phyloP scores from a whole-genome alignment of 2,113 vertebrate genomes.

The Psilopsiagon aymara region DNA sequence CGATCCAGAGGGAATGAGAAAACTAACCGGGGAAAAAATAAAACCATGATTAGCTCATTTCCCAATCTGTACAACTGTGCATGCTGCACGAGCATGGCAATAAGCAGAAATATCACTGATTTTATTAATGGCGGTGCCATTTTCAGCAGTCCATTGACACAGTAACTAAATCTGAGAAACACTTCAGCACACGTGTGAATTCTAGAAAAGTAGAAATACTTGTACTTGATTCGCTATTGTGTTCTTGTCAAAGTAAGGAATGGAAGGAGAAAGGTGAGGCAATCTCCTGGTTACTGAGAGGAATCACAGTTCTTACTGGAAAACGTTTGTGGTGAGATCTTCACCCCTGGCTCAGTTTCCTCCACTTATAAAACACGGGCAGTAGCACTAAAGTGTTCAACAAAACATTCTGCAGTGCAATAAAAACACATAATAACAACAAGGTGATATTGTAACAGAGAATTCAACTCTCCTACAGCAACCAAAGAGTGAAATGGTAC shows the following conservation, averaged over 20 bases:
- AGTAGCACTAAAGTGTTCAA: background rate
- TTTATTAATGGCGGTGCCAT: background rate
- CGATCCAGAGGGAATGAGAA: background rate
- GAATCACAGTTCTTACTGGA: background rate
- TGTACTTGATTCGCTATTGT: background rate
- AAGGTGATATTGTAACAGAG: background rate
- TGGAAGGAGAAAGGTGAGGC: background rate
- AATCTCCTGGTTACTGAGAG: background rate
- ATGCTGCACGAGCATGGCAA: background rate
- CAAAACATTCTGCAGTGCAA: background rate
- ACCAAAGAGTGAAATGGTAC: background rate
- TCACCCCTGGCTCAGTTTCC: conserved; percentile 27
- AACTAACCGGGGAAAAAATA: background rate
- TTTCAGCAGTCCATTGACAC: background rate
- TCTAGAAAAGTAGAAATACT: background rate
- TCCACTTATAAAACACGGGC: background rate
- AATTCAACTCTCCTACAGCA: background rate
- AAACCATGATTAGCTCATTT: background rate
- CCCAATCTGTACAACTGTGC: background rate
- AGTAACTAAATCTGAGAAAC: background rate
- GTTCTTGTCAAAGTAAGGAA: background rate
- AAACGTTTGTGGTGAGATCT: background rate
- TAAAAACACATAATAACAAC: background rate
- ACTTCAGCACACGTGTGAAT: background rate
- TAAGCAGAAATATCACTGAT: background rate